Evolutionary conservation across 2,797 vertebrate species (phyloP), one percentile per base, ranked within the genome.

Genomic region (Etheostoma perlongum): DNA sequence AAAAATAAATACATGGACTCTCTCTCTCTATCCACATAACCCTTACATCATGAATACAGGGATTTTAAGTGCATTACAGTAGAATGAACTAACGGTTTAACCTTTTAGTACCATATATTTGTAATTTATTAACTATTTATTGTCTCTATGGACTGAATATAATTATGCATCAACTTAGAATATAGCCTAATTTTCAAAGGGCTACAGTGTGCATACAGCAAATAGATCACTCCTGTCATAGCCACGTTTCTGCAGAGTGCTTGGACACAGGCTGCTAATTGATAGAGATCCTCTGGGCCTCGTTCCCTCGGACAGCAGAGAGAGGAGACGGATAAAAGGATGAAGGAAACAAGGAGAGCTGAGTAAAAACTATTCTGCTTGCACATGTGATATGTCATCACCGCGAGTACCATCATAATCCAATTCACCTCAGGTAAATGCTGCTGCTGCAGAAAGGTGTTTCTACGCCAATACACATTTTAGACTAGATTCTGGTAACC

Each of bases 201-300:
- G 21, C 21, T 23, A 23, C 21, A 23, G 71, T 52, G 15, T 47
- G 57, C 18, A 40, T 78, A 76, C 78, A 71, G 71, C 62, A 83
- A 86, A 90, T 87, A 74, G 79, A 88, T 87, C 72, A 71, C 76
- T 36, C 30, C 83, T 85, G 86, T 87, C 88, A 82, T 60, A 68
- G 85, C 54, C 44, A 84, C 74, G 78, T 84, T 79, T 73, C 84
- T 76, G 76, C 72, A 79, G 72, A 86, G 76, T 77, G 72, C 81
- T 83, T 83, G 78, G 78, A 85, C 79, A 81, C 84, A 67, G 60
- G 68, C 74, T 75, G 72, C 76, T 90, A 88, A 90, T 87, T 86
- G 83, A 88, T 84, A 78, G 72, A 81, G 58, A 70, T 85, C 86
- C 81, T 86, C 77, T 84, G 83, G 81, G 79, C 72, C 69, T 80